These are phyloP conservation scores for Drosophila kuntzei DNA, from an alignment of 2,888 invertebrate species.

Conservation along the genomic window DNA sequence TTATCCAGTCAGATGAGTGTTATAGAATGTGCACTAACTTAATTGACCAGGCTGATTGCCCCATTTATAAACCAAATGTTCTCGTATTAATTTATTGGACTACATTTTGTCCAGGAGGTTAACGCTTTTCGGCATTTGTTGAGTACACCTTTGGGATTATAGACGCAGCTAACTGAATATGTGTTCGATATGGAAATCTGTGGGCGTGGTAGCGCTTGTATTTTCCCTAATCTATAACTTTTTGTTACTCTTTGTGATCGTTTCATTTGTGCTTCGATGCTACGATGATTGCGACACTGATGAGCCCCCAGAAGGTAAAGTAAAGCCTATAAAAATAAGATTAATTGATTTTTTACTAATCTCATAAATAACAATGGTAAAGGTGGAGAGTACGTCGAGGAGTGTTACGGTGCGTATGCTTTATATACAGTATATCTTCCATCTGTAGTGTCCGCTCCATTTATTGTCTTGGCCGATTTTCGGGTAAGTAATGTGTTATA, in stretches of 20 bases:
- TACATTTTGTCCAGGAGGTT: no score
- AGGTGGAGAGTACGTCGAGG: constrained; percentile 8
- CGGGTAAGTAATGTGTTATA: constrained; percentile 20
- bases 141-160: neutral
- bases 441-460: constrained; percentile 10
- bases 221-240: constrained; percentile 33
- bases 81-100: constrained; percentile 1
- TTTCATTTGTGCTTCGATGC: constrained; percentile 14
- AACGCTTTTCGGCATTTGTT: constrained; percentile 8
- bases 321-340: neutral
- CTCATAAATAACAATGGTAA: neutral
- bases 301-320: constrained; percentile 1
- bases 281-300: constrained; percentile 30
- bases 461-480: constrained; percentile 29
- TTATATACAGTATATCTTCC: constrained; percentile 29
- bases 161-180: neutral
- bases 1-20: neutral
- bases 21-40: neutral
- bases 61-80: constrained; percentile 2
- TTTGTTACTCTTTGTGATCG: neutral
- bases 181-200: constrained; percentile 27
- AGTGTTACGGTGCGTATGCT: constrained; percentile 12
- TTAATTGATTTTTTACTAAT: neutral
- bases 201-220: constrained; percentile 19
- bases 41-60: neutral